Base-by-base conservation (phyloP, 1,140 invertebrate species). In the Drosophila bocqueti region DNA sequence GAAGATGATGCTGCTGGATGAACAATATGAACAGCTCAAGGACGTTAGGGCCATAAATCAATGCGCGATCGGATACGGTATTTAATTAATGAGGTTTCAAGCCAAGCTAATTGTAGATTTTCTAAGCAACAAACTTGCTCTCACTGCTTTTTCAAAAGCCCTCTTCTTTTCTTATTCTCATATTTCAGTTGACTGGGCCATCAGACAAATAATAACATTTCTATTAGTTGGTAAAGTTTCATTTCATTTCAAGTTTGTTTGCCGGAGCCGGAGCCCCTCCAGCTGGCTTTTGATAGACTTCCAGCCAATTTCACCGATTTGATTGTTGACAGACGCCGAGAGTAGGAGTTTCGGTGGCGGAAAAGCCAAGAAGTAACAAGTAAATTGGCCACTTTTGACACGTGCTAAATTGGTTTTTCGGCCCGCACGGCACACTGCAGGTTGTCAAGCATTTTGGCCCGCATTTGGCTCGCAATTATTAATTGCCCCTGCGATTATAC, bases 291-390 rank as follows among this genome's bases (percentile, higher is more conserved):
- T 79, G 82, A 75, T 77, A 67, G 59, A 89, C 76, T 89, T 90
- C 68, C 81, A 84, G 74, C 55, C 84, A 89, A 89, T 89, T 89
- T 89, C 81, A 89, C 79, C 83, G 83, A 87, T 90, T 90, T 79
- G 74, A 74, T 90, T 90, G 81, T 76, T 76, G 74, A 77, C 73
- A 84, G 68, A 81, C 47, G 65, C 55, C 50, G 47, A 57, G 50
- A 80, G 63, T 29, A 13, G 15, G 45, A 58, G 46, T 42, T 40
- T 11, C 8, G 21, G 42, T 26, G 72, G 45, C 31, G n/a, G 11
- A 73, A 50, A 29, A 58, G 46, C 34, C n/a, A 46, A 46, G 58
- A 66, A 57, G 52, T 74, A 79, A 83, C 80, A 84, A 86, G 74
- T 73, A 81, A 89, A 81, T 89, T 84, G 69, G 64, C 62, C 74